These are phyloP conservation scores for Symphodus melops DNA, from an alignment of 2,113 vertebrate genomes.

Conservation along the genomic window DNA sequence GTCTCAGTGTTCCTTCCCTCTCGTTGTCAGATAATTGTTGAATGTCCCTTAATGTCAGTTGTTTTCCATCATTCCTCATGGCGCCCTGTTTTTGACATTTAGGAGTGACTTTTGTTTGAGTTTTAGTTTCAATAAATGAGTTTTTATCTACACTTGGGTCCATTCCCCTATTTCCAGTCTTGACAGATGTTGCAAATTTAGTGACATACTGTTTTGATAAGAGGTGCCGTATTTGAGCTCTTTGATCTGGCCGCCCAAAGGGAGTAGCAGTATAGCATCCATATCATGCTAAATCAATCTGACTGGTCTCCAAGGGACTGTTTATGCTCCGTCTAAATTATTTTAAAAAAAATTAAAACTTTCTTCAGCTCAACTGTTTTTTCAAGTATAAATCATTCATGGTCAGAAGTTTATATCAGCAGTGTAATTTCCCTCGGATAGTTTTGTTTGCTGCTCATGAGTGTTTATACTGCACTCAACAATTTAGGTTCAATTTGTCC, in stretches of 20 bases:
- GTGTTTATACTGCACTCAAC: not conserved
- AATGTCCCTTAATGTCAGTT: too few relatives aligned
- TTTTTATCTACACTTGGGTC: too few relatives aligned
- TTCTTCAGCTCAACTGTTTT: not conserved
- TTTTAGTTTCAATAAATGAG: too few relatives aligned
- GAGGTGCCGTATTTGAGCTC: not conserved
- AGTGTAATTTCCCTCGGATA: not conserved
- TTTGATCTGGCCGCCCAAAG: not conserved
- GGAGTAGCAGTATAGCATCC: not conserved
- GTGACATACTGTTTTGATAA: not conserved
- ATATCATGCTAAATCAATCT: conserved; percentile 2
- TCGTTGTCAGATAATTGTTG: too few relatives aligned
- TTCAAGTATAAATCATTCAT: not conserved
- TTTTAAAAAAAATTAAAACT: not conserved
- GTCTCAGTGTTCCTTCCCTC: too few relatives aligned
- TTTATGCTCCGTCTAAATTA: not conserved
- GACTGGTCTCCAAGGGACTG: not conserved
- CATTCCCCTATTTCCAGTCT: too few relatives aligned
- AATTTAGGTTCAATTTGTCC: conserved; percentile 13
- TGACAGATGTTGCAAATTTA: not conserved
- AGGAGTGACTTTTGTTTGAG: too few relatives aligned
- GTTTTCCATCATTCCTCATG: too few relatives aligned
- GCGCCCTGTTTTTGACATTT: too few relatives aligned
- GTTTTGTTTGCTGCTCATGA: not conserved
- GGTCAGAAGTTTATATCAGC: not conserved